Conservation (phyloP, 2,888 invertebrate species). For the Scaptomyza tumidula region DNA sequence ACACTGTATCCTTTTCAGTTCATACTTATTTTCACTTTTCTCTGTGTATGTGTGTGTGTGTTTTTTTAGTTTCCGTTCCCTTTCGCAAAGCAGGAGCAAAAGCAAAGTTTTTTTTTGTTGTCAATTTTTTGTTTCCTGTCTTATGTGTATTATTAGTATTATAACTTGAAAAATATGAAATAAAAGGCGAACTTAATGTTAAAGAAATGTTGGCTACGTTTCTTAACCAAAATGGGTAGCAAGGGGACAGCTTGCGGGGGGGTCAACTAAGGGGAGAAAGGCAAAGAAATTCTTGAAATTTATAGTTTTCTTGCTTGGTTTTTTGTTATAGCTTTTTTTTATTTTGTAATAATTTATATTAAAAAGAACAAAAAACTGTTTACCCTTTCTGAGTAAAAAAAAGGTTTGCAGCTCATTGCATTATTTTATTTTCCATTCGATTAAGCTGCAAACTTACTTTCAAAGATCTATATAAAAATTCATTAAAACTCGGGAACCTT, state of each 20-base stretch:
- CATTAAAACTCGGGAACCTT: no score
- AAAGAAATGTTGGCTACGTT: slow-evolving; percentile 19
- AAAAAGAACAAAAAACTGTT: no score
- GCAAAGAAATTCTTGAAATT: slow-evolving; percentile 47
- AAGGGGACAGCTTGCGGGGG: slow-evolving; percentile 25
- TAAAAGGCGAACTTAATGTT: slow-evolving; percentile 6
- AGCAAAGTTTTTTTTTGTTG: slow-evolving; percentile 12
- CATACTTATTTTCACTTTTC: slow-evolving; percentile 12
- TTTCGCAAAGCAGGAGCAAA: slow-evolving; percentile 19
- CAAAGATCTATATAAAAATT: no score
- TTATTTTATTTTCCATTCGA: no score
- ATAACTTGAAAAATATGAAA: slow-evolving; percentile 13
- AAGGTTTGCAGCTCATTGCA: no score
- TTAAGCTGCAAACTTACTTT: no score
- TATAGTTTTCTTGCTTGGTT: slow-evolving; percentile 22
- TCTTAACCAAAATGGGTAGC: neutral
- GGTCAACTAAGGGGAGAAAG: no score
- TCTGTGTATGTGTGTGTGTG: slow-evolving; percentile 16
- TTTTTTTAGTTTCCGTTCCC: slow-evolving; percentile 18
- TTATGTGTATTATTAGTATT: slow-evolving; percentile 41
- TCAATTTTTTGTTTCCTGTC: neutral
- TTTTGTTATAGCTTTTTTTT: no score
- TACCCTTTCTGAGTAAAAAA: no score
- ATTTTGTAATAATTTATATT: no score
- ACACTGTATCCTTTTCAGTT: slow-evolving; percentile 22